Percentiles rank a stretch among this genome's conserved stretches.
These are phyloP conservation scores for Dreissena polymorpha DNA, from an alignment of 1,140 invertebrate genomes.

Conservation along the genomic window DNA sequence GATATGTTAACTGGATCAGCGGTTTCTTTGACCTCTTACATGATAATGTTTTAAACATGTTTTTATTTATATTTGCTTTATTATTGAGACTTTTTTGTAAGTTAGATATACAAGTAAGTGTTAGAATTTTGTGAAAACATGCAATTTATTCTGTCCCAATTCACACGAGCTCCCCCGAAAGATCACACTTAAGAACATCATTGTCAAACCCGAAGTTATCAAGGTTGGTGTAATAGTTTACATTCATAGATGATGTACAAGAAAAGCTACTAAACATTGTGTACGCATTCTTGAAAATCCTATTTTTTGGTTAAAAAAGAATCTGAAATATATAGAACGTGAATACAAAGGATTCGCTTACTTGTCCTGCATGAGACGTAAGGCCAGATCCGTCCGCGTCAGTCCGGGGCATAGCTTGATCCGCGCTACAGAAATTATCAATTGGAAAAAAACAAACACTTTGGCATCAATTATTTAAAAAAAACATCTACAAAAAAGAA, in stretches of 20 bases:
- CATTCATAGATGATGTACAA: background rate
- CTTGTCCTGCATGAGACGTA: conserved; percentile 18
- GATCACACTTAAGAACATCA: background rate
- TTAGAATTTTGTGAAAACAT: too few relatives aligned
- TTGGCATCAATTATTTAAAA: too few relatives aligned
- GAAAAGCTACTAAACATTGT: background rate
- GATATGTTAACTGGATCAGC: background rate
- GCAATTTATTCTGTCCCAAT: too few relatives aligned
- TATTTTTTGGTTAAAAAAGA: background rate
- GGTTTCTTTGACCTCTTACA: background rate
- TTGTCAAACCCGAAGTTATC: background rate
- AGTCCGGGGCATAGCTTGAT: conserved; percentile 39
- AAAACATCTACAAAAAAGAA: too few relatives aligned
- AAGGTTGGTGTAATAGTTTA: background rate
- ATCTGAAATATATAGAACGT: background rate
- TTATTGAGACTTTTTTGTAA: background rate
- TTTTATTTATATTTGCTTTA: background rate
- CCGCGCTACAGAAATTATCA: conserved; percentile 1
- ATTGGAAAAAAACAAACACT: too few relatives aligned
- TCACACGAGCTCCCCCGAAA: too few relatives aligned
- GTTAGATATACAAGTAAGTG: too few relatives aligned
- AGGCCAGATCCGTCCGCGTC: conserved; percentile 40
- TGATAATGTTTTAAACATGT: background rate
- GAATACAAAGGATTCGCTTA: background rate
- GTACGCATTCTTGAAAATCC: background rate